Percentiles rank a stretch among this genome's conserved stretches.
Evolutionary conservation across 1,140 invertebrate species (phyloP).

Genomic region (Macrobrachium rosenbergii): DNA sequence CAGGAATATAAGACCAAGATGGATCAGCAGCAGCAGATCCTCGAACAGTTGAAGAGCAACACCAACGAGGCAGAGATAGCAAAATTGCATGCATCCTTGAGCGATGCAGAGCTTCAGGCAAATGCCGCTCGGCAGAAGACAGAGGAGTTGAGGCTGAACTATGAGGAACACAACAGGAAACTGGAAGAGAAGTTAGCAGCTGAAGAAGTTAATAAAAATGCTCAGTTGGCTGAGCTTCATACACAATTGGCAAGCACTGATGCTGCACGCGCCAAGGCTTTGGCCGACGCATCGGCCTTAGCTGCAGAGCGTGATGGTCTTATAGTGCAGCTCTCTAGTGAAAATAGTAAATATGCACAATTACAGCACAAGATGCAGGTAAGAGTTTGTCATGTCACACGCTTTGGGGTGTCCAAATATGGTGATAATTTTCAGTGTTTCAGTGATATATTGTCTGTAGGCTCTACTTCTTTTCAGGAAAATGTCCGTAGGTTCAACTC

Average conservation of each 20-base stretch:
- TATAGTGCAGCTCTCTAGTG: constrained; percentile 37
- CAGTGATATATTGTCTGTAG: too few relatives aligned
- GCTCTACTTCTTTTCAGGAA: too few relatives aligned
- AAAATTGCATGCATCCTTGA: constrained; percentile 20
- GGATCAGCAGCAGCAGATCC: constrained; percentile 48
- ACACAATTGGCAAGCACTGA: constrained; percentile 40
- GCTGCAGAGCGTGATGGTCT: constrained; percentile 23
- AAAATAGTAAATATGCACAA: constrained; percentile 40
- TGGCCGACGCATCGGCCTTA: constrained; percentile 38
- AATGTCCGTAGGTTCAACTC: too few relatives aligned
- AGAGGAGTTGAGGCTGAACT: constrained; percentile 40
- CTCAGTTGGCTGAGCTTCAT: constrained; percentile 40
- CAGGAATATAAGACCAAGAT: constrained; percentile 51
- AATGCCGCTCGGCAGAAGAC: constrained; percentile 35
- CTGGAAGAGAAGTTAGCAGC: constrained; percentile 45
- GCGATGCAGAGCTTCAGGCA: constrained; percentile 45
- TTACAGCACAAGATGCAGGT: constrained; percentile 51
- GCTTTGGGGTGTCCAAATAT: too few relatives aligned
- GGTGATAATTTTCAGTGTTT: too few relatives aligned
- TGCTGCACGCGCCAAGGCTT: constrained; percentile 43
- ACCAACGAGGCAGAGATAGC: constrained; percentile 59
- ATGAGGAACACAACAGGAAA: constrained; percentile 43
- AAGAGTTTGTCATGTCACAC: not conserved
- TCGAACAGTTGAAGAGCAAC: constrained; percentile 37
- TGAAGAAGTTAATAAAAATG: constrained; percentile 32